Evolutionary conservation across 2,797 vertebrate species (phyloP), one percentile per base, ranked within the genome.

Genomic region (Arctocebus calabarensis): DNA sequence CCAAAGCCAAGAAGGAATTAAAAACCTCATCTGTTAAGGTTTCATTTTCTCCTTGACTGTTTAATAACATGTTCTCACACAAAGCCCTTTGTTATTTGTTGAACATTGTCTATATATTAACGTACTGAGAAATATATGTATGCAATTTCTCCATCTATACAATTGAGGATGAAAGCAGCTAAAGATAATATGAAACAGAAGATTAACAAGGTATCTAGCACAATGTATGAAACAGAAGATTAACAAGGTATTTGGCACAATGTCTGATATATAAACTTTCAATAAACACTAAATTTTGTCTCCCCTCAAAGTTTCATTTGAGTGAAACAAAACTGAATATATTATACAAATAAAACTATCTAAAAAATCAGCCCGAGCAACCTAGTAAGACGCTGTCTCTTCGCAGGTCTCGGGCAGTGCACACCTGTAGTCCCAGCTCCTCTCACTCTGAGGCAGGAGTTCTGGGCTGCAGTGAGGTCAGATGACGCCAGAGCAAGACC

Each of bases 291-390:
- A 27, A 43, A 64, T 91, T 88, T 71, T 23, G 40, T 73, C 68
- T 81, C 73, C 57, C 29, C 84, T 55, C n/a, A 64, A 94, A 83
- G 22, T 43, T 23, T 82, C 78, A 82, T 34, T 78, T 84, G 19
- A 8, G 37, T 52, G 61, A 94, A 96, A 91, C n/a, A 55, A 82
- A 95, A 64, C 59, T 62, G 70, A 48, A 87, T 62, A 29, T 43
- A 95, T 29, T 81, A 75, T 61, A 45, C 6, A 85, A 62, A 84
- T 86, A 34, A 89, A 88, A 86, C 43, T 57, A 88, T 22, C 57
- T 83, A n/a, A 92, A 83, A 92, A 66, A 78, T 62, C 88, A 66
- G 64, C 64, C 32, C 19, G 32, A 66, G 32, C 64, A 66, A 66
- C 17, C 32, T n/a, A 66, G 16, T 32, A 66, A 66, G 64, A 66